Evolutionary conservation across 2,797 vertebrate genomes (phyloP), one percentile per base, ranked within the genome.

Genomic region (Ctenopoma kingsleyae): DNA sequence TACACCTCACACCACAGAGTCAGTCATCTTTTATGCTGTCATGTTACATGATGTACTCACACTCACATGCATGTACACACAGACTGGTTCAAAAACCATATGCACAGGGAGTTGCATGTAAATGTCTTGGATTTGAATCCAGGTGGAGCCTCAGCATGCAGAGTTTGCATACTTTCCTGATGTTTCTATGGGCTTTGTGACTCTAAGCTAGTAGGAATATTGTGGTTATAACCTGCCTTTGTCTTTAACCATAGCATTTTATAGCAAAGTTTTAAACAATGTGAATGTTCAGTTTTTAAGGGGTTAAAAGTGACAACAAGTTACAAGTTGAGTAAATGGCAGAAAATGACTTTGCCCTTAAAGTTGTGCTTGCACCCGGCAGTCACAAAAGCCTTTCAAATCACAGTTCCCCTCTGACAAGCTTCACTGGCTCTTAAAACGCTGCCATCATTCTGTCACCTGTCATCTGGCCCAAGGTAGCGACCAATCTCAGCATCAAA

Each of bases 371-470:
- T 53, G 13, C 32, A 6, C 47, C 8, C 22, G 5, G 36, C 72
- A 74, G 72, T 83, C 80, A 70, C 48, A 48, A 32, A 78, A 78
- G 68, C 70, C 50, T 71, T 70, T 76, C 38, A 51, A 76, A 67
- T 77, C 64, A 71, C 0, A 7, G 59, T 71, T 38, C 56, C 47
- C 50, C 81, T 71, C 49, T 70, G 62, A 67, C 81, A 79, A 80
- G 81, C 81, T 66, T 50, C 60, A 68, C 54, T 67, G 72, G 71
- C 15, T 16, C 67, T 73, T 67, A 71, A 76, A 84, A 79, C 19
- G 67, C 71, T 67, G 77, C 74, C 78, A 76, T 66, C 70, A 74
- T 71, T 81, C 71, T 83, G 66, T 80, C 86, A 76, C 73, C n/a
- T 80, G 76, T 78, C 78, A 71, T 78, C 68, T 60, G 69, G 59